Conservation (phyloP, 2,888 invertebrate species). For the Eupithecia inturbata region DNA sequence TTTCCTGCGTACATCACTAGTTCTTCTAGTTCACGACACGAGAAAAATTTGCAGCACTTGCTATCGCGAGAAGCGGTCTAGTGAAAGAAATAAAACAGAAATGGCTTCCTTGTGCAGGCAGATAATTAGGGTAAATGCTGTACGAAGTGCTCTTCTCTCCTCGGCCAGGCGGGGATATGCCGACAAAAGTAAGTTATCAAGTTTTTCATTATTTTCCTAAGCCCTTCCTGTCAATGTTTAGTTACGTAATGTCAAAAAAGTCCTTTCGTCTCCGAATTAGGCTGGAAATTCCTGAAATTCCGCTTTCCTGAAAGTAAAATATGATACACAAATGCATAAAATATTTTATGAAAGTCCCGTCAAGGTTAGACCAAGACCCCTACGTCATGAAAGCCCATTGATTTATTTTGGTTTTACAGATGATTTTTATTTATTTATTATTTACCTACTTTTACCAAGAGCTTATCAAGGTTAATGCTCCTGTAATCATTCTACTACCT, state of each 20-base stretch:
- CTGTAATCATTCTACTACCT: background rate
- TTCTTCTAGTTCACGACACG: conserved; percentile 27
- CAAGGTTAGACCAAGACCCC: conserved; percentile 14
- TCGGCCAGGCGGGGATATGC: conserved; percentile 85
- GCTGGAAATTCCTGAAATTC: conserved; percentile 24
- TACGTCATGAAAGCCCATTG: conserved; percentile 23
- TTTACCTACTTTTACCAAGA: background rate
- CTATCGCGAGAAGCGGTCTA: conserved; percentile 79
- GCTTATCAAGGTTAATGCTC: background rate
- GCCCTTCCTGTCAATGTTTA: conserved; percentile 68
- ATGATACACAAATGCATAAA: background rate
- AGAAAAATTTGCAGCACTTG: conserved; percentile 65
- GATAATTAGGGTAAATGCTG: conserved; percentile 86
- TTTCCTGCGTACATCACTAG: conserved; percentile 43
- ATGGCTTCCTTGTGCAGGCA: conserved; percentile 92
- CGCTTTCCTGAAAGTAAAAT: conserved; percentile 5
- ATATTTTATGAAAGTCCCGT: background rate
- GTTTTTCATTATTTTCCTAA: conserved; percentile 47
- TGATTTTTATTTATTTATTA: conserved; percentile 21
- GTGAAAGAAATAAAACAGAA: conserved; percentile 73
- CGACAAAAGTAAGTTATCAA: conserved; percentile 85
- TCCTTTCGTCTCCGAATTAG: conserved; percentile 27
- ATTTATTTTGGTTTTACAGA: conserved; percentile 29
- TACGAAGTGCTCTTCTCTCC: conserved; percentile 86
- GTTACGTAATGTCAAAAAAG: conserved; percentile 82